These are phyloP conservation scores for Siphamia tubifer DNA, from an alignment of 2,113 vertebrate species.

Conservation along the genomic window DNA sequence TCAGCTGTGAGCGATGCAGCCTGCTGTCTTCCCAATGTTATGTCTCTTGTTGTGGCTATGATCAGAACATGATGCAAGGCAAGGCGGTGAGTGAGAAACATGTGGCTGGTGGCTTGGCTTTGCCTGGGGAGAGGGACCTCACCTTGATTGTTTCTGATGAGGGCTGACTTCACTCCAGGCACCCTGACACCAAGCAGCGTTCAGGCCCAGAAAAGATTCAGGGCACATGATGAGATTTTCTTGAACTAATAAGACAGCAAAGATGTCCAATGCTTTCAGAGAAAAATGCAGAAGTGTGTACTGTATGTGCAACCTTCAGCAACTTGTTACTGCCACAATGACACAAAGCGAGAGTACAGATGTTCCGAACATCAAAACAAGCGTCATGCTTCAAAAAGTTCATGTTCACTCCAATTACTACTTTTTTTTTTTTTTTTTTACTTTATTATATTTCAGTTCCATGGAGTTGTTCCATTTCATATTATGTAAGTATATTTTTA, in stretches of 20 bases:
- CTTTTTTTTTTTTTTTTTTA: slow-evolving; percentile 32
- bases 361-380: slow-evolving; percentile 8
- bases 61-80: slow-evolving; percentile 79
- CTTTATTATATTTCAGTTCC: slow-evolving; percentile 25
- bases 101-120: slow-evolving; percentile 54
- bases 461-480: slow-evolving; percentile 30
- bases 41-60: slow-evolving; percentile 72
- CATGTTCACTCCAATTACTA: slow-evolving; percentile 16
- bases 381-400: background rate
- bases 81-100: slow-evolving; percentile 70
- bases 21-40: slow-evolving; percentile 29
- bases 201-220: background rate
- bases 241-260: slow-evolving; percentile 11
- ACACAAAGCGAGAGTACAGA: slow-evolving; percentile 7
- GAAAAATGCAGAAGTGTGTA: background rate
- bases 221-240: slow-evolving; percentile 8
- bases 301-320: slow-evolving; percentile 23
- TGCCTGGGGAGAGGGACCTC: slow-evolving; percentile 50
- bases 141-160: slow-evolving; percentile 71
- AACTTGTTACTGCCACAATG: slow-evolving; percentile 1
- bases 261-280: slow-evolving; percentile 18
- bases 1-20: slow-evolving; percentile 40
- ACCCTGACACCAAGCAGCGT: background rate
- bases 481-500: slow-evolving; percentile 38
- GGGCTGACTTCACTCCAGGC: slow-evolving; percentile 50